A percentile compares a stretch with the other conserved stretches of the same genome.
phyloP scores from a whole-genome alignment of 2,113 vertebrate species.

The Chlamydotis undulata region DNA sequence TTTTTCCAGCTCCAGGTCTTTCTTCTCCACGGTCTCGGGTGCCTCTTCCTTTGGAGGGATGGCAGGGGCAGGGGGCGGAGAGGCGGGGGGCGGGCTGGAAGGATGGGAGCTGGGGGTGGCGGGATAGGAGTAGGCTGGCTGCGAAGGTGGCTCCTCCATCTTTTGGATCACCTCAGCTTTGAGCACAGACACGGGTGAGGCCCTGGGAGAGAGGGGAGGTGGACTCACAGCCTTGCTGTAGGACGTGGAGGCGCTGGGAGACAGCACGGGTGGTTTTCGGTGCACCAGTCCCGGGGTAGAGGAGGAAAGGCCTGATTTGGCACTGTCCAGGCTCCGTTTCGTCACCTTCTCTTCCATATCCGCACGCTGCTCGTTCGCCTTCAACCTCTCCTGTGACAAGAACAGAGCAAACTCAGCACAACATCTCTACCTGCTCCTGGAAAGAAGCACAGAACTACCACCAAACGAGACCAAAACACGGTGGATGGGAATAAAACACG shows the following conservation, averaged over 20 bases:
- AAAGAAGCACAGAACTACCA: neutral
- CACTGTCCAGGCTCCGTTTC: constrained; percentile 79
- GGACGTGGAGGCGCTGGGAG: constrained; percentile 78
- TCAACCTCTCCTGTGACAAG: constrained; percentile 86
- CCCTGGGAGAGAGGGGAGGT: constrained; percentile 77
- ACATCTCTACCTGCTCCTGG: neutral
- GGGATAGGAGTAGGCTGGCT: constrained; percentile 82
- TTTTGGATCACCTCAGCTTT: constrained; percentile 90
- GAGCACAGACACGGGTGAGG: constrained; percentile 82
- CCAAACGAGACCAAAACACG: neutral
- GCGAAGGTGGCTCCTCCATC: constrained; percentile 81
- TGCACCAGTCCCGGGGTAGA: constrained; percentile 77
- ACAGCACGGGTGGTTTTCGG: constrained; percentile 81
- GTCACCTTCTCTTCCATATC: constrained; percentile 89
- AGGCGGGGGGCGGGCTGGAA: constrained; percentile 74
- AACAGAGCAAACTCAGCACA: neutral
- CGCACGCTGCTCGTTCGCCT: constrained; percentile 84
- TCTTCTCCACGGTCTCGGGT: constrained; percentile 80
- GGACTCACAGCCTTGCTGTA: constrained; percentile 84
- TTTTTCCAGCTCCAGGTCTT: constrained; percentile 81
- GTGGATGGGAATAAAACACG: neutral
- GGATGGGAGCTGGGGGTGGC: constrained; percentile 83
- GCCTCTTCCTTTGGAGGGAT: constrained; percentile 87
- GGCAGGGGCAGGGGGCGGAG: constrained; percentile 77
- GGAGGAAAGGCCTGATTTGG: constrained; percentile 79